These are phyloP conservation scores for Acleris emargana DNA, from an alignment of 2,888 invertebrate genomes.

Conservation along the genomic window DNA sequence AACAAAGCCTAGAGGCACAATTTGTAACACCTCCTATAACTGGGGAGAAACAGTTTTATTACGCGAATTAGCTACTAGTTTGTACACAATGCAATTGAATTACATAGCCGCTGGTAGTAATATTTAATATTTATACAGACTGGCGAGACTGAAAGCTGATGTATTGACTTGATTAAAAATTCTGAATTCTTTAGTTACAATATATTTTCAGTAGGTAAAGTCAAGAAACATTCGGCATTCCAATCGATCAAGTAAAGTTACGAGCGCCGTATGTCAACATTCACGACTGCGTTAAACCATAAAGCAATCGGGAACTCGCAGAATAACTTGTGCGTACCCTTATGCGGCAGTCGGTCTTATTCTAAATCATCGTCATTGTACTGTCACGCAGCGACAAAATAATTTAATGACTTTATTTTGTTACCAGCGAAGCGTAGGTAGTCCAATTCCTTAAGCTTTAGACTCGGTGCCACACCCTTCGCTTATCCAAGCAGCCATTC, in stretches of 20 bases:
- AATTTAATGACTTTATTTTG: slow-evolving; percentile 63
- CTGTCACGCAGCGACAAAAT: slow-evolving; percentile 55
- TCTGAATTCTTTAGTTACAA: no score
- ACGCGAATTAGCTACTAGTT: slow-evolving; percentile 43
- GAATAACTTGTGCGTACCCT: slow-evolving; percentile 43
- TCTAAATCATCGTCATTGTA: slow-evolving; percentile 60
- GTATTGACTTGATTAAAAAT: no score
- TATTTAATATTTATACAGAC: not conserved
- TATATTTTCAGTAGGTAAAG: not conserved
- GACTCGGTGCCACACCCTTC: slow-evolving; percentile 59
- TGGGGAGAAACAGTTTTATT: slow-evolving; percentile 43
- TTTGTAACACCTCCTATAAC: slow-evolving; percentile 66
- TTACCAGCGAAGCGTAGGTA: slow-evolving; percentile 63
- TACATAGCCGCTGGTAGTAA: slow-evolving; percentile 6
- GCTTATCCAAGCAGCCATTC: slow-evolving; percentile 54
- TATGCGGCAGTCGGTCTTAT: slow-evolving; percentile 50
- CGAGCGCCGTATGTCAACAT: slow-evolving; percentile 42
- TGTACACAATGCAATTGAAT: slow-evolving; percentile 34
- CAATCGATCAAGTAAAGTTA: slow-evolving; percentile 44
- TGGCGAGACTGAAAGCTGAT: no score
- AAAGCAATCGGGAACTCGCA: slow-evolving; percentile 35
- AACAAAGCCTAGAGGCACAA: slow-evolving; percentile 57
- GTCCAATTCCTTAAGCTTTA: slow-evolving; percentile 58
- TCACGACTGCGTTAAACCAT: slow-evolving; percentile 41
- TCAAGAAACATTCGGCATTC: slow-evolving; percentile 21